Evolutionary conservation across 1,140 invertebrate species (phyloP), one percentile per base, ranked within the genome.

Genomic region (Pseudomyrmex gracilis): DNA sequence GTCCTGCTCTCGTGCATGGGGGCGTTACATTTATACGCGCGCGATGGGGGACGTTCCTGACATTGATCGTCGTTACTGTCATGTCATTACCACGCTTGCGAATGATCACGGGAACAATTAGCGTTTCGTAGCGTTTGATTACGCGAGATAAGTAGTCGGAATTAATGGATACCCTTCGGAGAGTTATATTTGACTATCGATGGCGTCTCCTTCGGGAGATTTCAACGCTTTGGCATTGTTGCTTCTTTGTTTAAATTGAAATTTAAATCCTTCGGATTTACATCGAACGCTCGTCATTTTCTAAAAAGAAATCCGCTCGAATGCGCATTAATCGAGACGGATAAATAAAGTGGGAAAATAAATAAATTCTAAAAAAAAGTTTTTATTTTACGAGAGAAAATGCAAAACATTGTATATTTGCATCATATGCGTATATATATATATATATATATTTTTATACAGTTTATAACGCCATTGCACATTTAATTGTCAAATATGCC

Each of bases 51-150:
- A 80, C 76, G 64, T 55, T 78, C 34, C 76, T 78, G 76, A 78
- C 76, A 80, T 80, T 80, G 76, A 80, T 80, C 66, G 76, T 80
- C 55, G 76, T 80, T 80, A 47, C 64, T 78, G 61, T 78, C 74
- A 68, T 43, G 63, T 78, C 55, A 58, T 80, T 80, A 60, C 43
- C 53, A 24, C 45, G 55, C 20, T 71, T 22, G 43, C 76, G 53
- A 58, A 60, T 15, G 13, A 80, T 80, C 20, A n/a, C n/a, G n/a
- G 15, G 17, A 17, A 17, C 24, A 12, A 67, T 66, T n/a, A 20
- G 9, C 34, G 34, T 34, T 49, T 49, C 15, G 45, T 34, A 13
- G 24, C 10, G 2, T 51, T 17, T n/a, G 66, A 51, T 34, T 7
- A 34, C 22, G 22, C 22, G 49, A 68, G 45, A 24, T 47, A 8